Conservation (phyloP, 2,797 vertebrate species). For the Leucoraja ocellata region DNA sequence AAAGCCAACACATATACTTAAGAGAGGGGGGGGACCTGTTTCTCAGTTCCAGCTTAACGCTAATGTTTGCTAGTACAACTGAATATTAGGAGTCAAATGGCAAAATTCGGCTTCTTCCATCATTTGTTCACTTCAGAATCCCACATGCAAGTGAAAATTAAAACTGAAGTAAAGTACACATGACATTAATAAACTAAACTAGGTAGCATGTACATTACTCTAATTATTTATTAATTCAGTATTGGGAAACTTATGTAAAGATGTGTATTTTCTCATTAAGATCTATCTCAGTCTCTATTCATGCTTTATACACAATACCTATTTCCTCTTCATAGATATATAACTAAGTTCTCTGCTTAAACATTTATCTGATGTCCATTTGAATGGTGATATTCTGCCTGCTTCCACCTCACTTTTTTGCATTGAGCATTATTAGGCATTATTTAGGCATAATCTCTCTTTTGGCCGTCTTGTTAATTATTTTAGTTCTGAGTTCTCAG, state of each 20-base stretch:
- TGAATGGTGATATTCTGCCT: background rate
- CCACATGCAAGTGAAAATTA: too few species aligned
- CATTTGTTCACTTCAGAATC: background rate
- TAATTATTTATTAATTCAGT: background rate
- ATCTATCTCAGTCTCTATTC: background rate
- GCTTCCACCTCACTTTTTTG: background rate
- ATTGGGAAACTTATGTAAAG: background rate
- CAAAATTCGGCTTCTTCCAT: background rate
- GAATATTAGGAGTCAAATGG: background rate
- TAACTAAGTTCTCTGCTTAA: background rate
- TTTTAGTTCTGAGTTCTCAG: background rate
- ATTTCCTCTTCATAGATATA: background rate
- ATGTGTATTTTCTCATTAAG: background rate
- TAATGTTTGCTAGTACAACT: background rate
- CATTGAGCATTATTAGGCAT: background rate
- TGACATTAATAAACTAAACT: too few species aligned
- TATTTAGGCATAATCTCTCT: background rate
- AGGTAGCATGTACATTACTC: too few species aligned
- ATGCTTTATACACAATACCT: background rate
- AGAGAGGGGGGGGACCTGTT: too few species aligned
- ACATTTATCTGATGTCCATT: background rate
- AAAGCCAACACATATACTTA: background rate
- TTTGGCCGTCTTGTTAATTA: background rate
- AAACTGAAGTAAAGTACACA: too few species aligned
- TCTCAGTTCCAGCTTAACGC: background rate